Evolutionary conservation across 2,888 invertebrate genomes (phyloP).

Genomic region (Aleiodes testaceus): DNA sequence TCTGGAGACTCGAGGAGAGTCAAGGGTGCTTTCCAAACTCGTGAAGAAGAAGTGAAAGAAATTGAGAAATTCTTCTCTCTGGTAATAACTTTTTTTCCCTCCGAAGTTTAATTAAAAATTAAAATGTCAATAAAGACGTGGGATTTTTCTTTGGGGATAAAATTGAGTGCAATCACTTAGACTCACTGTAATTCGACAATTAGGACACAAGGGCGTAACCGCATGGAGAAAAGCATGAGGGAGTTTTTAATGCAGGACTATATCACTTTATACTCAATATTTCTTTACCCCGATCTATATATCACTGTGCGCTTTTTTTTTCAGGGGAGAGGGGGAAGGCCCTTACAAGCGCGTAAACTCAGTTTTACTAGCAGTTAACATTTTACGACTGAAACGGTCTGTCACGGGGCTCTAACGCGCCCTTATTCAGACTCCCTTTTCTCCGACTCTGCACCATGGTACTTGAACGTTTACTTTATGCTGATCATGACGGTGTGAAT

Average conservation of each 20-base stretch:
- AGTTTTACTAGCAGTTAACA: conserved; percentile 72
- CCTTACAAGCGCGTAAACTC: conserved; percentile 72
- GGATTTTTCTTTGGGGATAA: too few relatives aligned
- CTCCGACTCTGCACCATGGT: conserved; percentile 38
- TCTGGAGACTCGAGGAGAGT: conserved; percentile 16
- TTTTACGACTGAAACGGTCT: conserved; percentile 71
- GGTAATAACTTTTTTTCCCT: background rate
- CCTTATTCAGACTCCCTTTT: conserved; percentile 29
- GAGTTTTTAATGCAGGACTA: conserved; percentile 36
- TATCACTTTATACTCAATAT: conserved; percentile 27
- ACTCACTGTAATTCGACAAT: conserved; percentile 68
- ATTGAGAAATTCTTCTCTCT: background rate
- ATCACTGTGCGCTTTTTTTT: conserved; percentile 27
- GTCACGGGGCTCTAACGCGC: conserved; percentile 54
- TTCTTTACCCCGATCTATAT: conserved; percentile 22
- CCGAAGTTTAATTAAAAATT: background rate
- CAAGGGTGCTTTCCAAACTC: conserved; percentile 25
- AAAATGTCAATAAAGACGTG: conserved; percentile 41
- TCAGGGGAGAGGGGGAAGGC: conserved; percentile 53
- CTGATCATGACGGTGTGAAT: conserved; percentile 28
- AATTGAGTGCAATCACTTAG: conserved; percentile 52
- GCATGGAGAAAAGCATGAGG: conserved; percentile 49
- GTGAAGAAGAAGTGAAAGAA: conserved; percentile 7
- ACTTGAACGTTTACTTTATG: conserved; percentile 40
- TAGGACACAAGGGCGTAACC: conserved; percentile 60